phyloP scores from a whole-genome alignment of 92 coral and sea anemone genomes.

The Porites lobata region DNA sequence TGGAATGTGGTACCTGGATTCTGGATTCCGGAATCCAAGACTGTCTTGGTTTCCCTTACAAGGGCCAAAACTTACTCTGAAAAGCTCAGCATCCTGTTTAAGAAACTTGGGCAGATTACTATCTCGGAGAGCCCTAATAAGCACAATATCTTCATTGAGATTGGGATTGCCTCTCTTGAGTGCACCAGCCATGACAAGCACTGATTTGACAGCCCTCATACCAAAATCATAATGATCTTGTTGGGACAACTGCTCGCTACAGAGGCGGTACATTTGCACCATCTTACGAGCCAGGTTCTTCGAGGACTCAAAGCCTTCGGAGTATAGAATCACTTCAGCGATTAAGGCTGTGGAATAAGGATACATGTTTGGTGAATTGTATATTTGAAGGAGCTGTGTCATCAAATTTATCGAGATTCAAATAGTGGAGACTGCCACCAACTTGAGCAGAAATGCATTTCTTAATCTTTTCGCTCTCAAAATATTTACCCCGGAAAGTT shows the following conservation, averaged over 20 bases:
- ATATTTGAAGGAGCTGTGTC: no score
- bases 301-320: slow-evolving; percentile 99
- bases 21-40: background rate
- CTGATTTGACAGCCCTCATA: slow-evolving; percentile 99
- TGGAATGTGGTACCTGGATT: no score
- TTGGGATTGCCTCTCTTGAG: slow-evolving; percentile 98
- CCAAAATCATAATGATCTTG: slow-evolving; percentile 99
- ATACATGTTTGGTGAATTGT: background rate
- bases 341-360: slow-evolving; percentile 78
- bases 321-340: slow-evolving; percentile 98
- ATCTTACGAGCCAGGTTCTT: slow-evolving; percentile 98
- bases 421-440: no score
- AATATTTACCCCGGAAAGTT: no score
- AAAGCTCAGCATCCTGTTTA: slow-evolving; percentile 93
- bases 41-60: no score
- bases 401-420: no score
- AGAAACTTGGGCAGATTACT: slow-evolving; percentile 98
- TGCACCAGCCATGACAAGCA: slow-evolving; percentile 99
- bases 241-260: slow-evolving; percentile 98
- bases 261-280: slow-evolving; percentile 99
- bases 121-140: slow-evolving; percentile 95
- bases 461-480: no score
- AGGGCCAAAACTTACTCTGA: slow-evolving; percentile 48
- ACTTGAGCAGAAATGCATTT: background rate
- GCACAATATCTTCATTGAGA: slow-evolving; percentile 94